Evolutionary conservation across 1,140 invertebrate species (phyloP).

Genomic region (Drosophila oshimai): DNA sequence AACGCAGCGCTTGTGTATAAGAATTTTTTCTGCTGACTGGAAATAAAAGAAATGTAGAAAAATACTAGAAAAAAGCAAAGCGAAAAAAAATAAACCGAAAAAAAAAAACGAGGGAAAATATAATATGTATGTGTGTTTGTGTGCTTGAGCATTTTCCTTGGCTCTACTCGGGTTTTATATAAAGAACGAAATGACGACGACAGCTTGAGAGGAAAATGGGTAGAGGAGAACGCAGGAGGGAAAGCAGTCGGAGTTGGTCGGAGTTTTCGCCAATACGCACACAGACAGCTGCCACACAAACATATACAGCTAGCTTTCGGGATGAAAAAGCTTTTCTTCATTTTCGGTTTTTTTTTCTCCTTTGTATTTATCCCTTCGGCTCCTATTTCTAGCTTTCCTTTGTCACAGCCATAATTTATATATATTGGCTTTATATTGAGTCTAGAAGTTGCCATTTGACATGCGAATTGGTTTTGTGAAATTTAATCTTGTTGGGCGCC

Average conservation of each 20-base stretch:
- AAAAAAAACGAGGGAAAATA: slow-evolving; percentile 18
- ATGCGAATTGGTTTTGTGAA: slow-evolving; percentile 22
- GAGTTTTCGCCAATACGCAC: slow-evolving; percentile 72
- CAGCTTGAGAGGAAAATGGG: slow-evolving; percentile 25
- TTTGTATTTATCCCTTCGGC: slow-evolving; percentile 23
- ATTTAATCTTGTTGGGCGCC: slow-evolving; percentile 7
- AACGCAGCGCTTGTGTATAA: slow-evolving; percentile 70
- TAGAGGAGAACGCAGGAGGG: slow-evolving; percentile 8
- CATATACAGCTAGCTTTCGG: slow-evolving; percentile 44
- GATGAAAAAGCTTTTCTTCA: slow-evolving; percentile 65
- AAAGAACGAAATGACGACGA: slow-evolving; percentile 54
- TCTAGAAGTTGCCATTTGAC: slow-evolving; percentile 17
- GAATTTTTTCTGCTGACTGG: slow-evolving; percentile 72
- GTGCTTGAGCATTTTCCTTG: slow-evolving; percentile 57
- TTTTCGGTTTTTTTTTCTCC: slow-evolving; percentile 29
- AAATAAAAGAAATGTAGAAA: slow-evolving; percentile 75
- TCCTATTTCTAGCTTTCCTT: slow-evolving; percentile 11
- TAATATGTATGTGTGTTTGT: slow-evolving; percentile 30
- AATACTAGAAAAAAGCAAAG: slow-evolving; percentile 26
- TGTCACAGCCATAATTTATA: slow-evolving; percentile 24
- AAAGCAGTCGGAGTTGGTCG: slow-evolving; percentile 47
- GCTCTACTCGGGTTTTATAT: slow-evolving; percentile 61
- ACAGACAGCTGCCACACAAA: slow-evolving; percentile 76
- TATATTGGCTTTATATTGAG: slow-evolving; percentile 12
- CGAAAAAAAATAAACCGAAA: slow-evolving; percentile 17